Evolutionary conservation across 64 coral and sea anemone species (phyloP).

Genomic region (Pocillopora verrucosa): DNA sequence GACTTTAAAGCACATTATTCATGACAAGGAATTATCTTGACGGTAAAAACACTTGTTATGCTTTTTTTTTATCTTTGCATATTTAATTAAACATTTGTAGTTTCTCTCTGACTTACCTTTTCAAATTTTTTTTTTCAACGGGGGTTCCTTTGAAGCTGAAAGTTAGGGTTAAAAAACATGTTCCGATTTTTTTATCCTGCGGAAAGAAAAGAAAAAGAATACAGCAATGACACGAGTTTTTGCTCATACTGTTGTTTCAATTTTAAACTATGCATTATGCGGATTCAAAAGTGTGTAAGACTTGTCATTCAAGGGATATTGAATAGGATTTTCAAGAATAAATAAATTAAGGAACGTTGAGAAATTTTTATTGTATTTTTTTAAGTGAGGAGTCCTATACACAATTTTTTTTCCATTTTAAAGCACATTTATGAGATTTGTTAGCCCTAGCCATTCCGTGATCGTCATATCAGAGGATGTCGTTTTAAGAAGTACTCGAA

Average conservation of each 20-base stretch:
- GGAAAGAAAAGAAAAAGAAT: background rate
- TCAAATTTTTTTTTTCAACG: background rate
- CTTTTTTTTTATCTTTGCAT: background rate
- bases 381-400: background rate
- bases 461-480: no score
- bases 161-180: background rate
- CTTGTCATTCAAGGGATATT: background rate
- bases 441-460: background rate
- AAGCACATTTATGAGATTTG: background rate
- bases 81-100: background rate
- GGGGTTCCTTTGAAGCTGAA: background rate
- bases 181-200: conserved; percentile 2
- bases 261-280: background rate
- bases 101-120: background rate
- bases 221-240: background rate
- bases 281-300: background rate
- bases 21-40: no score
- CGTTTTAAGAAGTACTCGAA: no score
- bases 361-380: background rate
- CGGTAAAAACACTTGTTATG: no score
- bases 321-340: background rate
- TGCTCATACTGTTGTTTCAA: background rate
- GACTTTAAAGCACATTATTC: no score
- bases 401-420: background rate
- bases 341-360: background rate